These are phyloP conservation scores for Esox lucius DNA, from an alignment of 2,797 vertebrate genomes.

Conservation along the genomic window DNA sequence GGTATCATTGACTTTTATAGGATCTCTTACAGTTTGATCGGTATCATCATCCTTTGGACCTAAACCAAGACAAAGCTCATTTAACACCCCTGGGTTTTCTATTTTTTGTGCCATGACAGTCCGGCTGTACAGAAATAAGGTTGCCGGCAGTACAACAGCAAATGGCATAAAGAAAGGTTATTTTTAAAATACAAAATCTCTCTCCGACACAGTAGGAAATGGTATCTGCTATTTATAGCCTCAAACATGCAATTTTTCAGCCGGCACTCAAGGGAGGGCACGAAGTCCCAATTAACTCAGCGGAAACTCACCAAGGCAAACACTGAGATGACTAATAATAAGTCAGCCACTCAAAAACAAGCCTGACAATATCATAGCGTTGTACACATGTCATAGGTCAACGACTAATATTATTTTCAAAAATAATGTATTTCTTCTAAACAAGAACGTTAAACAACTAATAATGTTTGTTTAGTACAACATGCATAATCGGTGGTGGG, in stretches of 20 bases:
- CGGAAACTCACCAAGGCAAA: conserved; percentile 76
- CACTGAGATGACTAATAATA: conserved; percentile 72
- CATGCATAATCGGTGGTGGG: neutral
- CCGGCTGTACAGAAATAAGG: neutral
- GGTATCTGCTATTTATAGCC: conserved; percentile 72
- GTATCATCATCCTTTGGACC: neutral
- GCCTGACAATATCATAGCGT: neutral
- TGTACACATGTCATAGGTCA: neutral
- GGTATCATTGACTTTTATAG: neutral
- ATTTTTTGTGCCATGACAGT: neutral
- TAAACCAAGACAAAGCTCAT: neutral
- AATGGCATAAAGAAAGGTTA: conserved; percentile 44
- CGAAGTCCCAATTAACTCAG: conserved; percentile 73
- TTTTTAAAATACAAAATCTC: conserved; percentile 37
- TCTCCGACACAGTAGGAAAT: conserved; percentile 68
- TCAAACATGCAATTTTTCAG: conserved; percentile 72
- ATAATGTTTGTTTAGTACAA: conserved; percentile 15
- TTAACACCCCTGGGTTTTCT: neutral
- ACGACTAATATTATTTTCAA: neutral
- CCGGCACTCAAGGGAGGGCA: conserved; percentile 67
- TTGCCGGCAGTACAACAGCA: conserved; percentile 23
- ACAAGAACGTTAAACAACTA: conserved; percentile 6
- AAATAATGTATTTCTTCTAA: neutral
- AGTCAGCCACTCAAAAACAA: conserved; percentile 52
- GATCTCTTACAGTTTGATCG: neutral